phyloP scores from a whole-genome alignment of 2,113 vertebrate genomes.

The Platycercus adscitus region DNA sequence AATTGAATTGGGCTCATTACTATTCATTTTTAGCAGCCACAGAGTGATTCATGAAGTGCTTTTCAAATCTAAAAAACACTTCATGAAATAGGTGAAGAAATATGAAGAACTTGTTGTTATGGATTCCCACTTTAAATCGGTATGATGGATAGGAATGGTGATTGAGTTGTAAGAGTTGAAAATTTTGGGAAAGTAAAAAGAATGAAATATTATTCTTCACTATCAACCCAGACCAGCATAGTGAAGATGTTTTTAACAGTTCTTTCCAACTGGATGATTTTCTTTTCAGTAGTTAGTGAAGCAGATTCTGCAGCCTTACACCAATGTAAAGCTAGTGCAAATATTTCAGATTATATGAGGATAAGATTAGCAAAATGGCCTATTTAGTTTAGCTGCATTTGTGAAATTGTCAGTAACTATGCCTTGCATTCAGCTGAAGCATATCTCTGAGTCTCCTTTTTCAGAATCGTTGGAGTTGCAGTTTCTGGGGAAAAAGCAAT shows the following conservation, averaged over 20 bases:
- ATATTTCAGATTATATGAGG: background rate
- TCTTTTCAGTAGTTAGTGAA: background rate
- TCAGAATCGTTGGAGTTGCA: background rate
- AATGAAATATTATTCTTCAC: background rate
- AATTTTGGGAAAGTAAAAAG: background rate
- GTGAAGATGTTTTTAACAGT: background rate
- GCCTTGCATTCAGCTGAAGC: background rate
- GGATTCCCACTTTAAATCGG: background rate
- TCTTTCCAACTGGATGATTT: background rate
- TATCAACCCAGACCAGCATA: background rate
- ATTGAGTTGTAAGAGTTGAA: background rate
- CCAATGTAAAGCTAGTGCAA: background rate
- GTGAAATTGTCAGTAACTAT: background rate
- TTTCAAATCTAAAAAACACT: slow-evolving; percentile 15
- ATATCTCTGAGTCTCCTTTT: background rate
- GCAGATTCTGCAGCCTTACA: background rate
- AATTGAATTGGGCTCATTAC: slow-evolving; percentile 36
- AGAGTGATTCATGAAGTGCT: slow-evolving; percentile 34
- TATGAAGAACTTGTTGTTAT: background rate
- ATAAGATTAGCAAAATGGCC: background rate
- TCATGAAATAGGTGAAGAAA: slow-evolving; percentile 21
- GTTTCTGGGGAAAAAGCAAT: background rate
- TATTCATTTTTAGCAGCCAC: slow-evolving; percentile 40
- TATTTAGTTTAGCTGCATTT: background rate
- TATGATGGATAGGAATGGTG: background rate